phyloP scores from a whole-genome alignment of 2,113 vertebrate genomes.

The Sporophila hypoxantha region DNA sequence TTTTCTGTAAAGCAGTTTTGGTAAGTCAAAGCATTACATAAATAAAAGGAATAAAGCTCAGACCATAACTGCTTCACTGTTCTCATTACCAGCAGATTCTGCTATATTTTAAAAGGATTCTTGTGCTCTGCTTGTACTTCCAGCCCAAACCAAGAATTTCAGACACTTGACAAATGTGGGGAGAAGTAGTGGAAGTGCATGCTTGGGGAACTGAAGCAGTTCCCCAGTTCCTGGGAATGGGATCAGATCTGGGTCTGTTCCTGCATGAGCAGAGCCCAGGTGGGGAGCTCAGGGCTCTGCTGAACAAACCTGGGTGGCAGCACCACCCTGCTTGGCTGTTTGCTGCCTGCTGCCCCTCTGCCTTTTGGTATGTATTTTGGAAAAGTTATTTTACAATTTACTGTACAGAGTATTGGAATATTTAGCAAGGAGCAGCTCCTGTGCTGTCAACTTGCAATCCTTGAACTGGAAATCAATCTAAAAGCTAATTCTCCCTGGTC shows the following conservation, averaged over 20 bases:
- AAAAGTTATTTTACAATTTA: background rate
- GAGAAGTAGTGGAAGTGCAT: background rate
- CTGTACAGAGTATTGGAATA: background rate
- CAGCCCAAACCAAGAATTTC: background rate
- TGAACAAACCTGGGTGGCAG: fast-evolving
- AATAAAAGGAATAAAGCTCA: background rate
- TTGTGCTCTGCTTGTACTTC: background rate
- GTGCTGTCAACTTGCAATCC: background rate
- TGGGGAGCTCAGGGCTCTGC: background rate
- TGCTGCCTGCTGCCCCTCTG: background rate
- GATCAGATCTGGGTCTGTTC: background rate
- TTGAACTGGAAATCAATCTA: background rate
- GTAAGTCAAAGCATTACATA: background rate
- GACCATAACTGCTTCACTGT: background rate
- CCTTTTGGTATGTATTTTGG: background rate
- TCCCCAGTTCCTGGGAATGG: background rate
- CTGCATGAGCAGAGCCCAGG: background rate
- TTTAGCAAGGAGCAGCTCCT: background rate
- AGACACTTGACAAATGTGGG: background rate
- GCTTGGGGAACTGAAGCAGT: background rate
- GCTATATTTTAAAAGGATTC: background rate
- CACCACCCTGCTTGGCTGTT: background rate
- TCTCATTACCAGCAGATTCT: background rate
- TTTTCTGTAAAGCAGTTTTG: background rate
- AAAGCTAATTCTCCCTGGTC: background rate